Base-by-base conservation (phyloP, 2,113 vertebrate genomes). In the Grus americana region DNA sequence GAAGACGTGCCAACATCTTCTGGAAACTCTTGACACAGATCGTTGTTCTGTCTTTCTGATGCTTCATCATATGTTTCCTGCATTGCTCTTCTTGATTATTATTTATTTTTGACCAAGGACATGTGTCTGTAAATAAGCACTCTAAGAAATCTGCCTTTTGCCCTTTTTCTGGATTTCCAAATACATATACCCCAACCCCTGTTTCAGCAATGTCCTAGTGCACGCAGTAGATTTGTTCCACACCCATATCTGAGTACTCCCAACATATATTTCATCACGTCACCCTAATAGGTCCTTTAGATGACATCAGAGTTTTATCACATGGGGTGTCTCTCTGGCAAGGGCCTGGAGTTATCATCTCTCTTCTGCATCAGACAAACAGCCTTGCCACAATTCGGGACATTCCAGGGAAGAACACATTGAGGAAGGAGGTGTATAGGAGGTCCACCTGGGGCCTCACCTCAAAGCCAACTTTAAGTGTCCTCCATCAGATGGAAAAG, bases 21-120 rank as follows among this genome's bases (percentile, higher is more conserved):
- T 94, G 93, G 90, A 93, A 88, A 22, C 79, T 80, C 87, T 91
- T 88, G 78, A 84, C 92, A 62, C 38, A 32, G 47, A 70, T 72
- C 65, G 81, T 81, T 76, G 49, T 81, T 94, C 89, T 87, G 34
- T 21, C n/a, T 74, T 66, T 65, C 74, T 88, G 74, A 26, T 70
- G 55, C 83, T 78, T 68, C 65, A 32, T 94, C 90, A 70, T 57
- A 70, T 65, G 87, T 91, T 94, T 94, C 44, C 55, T 88, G 82
- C 27, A 12, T 76, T 67, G 38, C 50, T 68, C 16, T 72, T 76
- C 58, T 47, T 10, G 47, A 19, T 14, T 47, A 15, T 44, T 72
- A 76, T 80, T 90, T 80, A 29, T 65, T 94, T 88, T 78, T 88
- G 71, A 86, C 71, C 40, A 59, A 49, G 83, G 83, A 81, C 87